Conservation (phyloP, 1,140 invertebrate species). For the Trichoplusia ni region DNA sequence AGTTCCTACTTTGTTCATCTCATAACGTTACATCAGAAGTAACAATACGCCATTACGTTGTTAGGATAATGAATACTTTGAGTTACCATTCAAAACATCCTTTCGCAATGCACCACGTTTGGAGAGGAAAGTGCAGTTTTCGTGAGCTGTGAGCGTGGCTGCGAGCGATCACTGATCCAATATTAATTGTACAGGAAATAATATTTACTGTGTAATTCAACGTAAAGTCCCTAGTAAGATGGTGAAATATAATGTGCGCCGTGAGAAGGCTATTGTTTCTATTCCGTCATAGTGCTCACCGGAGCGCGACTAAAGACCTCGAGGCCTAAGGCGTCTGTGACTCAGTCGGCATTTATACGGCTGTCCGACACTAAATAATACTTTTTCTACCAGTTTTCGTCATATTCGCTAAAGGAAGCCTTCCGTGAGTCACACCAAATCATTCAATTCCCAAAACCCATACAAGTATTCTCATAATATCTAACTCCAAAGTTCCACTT, state of each 20-base stretch:
- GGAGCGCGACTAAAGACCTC: slow-evolving; percentile 57
- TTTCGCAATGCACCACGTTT: not conserved
- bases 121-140: not conserved
- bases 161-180: not conserved
- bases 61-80: not conserved
- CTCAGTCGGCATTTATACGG: slow-evolving; percentile 20
- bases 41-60: slow-evolving; percentile 4
- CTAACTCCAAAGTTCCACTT: no score
- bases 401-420: slow-evolving; percentile 11
- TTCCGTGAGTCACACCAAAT: slow-evolving; percentile 6
- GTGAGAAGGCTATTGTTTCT: slow-evolving; percentile 51
- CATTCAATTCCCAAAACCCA: not conserved
- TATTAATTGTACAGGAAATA: slow-evolving; percentile 29
- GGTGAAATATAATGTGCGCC: slow-evolving; percentile 37
- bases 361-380: slow-evolving; percentile 1
- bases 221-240: slow-evolving; percentile 18
- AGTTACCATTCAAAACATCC: not conserved
- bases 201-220: slow-evolving; percentile 24
- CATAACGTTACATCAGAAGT: not conserved
- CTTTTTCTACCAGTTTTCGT: slow-evolving; percentile 12
- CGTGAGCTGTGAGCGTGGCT: not conserved
- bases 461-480: not conserved
- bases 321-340: slow-evolving; percentile 34
- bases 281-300: slow-evolving; percentile 50
- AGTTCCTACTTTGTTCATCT: slow-evolving; percentile 17